Conservation (phyloP, 2,113 vertebrate genomes). For the Brienomyrus longianalis region DNA sequence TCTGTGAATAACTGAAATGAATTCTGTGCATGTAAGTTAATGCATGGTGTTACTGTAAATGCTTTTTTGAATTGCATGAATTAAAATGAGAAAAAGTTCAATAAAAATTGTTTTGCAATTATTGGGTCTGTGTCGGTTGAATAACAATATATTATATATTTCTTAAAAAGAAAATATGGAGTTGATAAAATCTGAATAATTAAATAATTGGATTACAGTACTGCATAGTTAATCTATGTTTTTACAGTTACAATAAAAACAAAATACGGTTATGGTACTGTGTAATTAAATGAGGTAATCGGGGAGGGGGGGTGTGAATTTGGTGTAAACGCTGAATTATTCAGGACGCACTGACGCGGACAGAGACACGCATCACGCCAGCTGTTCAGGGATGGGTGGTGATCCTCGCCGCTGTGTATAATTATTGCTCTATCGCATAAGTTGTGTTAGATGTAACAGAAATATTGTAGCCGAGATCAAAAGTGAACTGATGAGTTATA, state of each 20-base stretch:
- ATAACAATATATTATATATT: not conserved
- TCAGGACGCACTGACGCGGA: not conserved
- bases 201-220: not conserved
- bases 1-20: no score
- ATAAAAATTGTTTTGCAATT: not conserved
- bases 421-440: not conserved
- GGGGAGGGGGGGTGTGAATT: not conserved
- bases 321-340: not conserved
- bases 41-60: not conserved
- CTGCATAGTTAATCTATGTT: not conserved
- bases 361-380: not conserved
- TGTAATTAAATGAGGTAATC: no score
- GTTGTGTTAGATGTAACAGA: not conserved
- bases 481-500: not conserved
- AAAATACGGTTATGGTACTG: not conserved
- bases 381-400: not conserved
- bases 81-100: not conserved
- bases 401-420: not conserved
- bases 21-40: no score
- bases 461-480: not conserved
- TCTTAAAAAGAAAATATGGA: no score
- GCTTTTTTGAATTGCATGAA: not conserved
- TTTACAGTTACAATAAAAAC: not conserved
- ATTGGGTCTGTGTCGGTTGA: not conserved
- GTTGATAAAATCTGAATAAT: no score